Evolutionary conservation across 2,113 vertebrate genomes (phyloP).

Genomic region (Melanerpes formicivorus): DNA sequence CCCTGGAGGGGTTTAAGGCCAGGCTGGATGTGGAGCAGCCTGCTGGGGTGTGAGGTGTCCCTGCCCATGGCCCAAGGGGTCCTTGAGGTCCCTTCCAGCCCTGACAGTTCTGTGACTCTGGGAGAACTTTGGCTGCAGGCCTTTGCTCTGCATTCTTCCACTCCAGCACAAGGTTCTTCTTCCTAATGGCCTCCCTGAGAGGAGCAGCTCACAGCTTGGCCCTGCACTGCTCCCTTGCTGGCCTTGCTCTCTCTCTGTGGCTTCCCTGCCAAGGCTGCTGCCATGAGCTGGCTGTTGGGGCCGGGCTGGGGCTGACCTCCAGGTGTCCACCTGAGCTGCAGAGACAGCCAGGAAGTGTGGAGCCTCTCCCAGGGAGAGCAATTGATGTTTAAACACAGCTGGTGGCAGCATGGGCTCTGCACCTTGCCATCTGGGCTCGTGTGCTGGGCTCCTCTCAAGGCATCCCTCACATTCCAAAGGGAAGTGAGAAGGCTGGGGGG

Average conservation of each 20-base stretch:
- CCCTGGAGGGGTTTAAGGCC: too few species aligned
- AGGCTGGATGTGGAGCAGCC: too few species aligned
- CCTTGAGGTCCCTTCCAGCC: too few species aligned
- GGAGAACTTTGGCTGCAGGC: not conserved
- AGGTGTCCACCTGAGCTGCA: not conserved
- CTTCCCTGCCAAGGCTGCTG: not conserved
- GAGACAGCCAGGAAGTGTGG: not conserved
- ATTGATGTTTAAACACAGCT: not conserved
- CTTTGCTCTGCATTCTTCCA: not conserved
- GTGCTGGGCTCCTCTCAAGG: not conserved
- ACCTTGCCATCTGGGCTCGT: too few species aligned
- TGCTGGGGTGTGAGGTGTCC: too few species aligned
- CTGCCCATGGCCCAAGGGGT: too few species aligned
- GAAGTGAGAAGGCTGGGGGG: not conserved
- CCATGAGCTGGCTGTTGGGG: not conserved
- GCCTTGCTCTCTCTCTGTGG: too few species aligned
- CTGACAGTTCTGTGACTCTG: too few species aligned
- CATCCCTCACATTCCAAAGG: not conserved
- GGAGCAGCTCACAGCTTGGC: not conserved
- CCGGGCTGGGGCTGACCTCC: not conserved
- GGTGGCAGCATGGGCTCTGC: not conserved
- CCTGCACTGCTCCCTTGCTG: not conserved
- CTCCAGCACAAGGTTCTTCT: not conserved
- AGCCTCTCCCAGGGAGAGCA: not conserved
- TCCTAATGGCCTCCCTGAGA: not conserved